Evolutionary conservation across 2,888 invertebrate genomes (phyloP).

Genomic region (Pheosia tremula): DNA sequence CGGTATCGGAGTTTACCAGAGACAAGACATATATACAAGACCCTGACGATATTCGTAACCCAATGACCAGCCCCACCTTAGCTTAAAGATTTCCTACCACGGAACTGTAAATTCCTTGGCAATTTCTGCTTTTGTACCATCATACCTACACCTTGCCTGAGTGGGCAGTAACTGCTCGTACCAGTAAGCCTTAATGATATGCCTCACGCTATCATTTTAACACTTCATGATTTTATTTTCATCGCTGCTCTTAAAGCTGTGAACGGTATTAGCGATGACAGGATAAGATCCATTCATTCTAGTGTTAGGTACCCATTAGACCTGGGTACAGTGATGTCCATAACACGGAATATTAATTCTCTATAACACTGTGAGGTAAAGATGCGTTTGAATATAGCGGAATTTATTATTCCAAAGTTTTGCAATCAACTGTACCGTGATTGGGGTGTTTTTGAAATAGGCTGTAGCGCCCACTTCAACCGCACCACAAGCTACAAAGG

Average conservation of each 20-base stretch:
- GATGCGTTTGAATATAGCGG: neutral
- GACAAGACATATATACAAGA: too few relatives aligned
- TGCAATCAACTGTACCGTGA: too few relatives aligned
- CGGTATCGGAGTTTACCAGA: too few relatives aligned
- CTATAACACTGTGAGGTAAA: neutral
- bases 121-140: neutral
- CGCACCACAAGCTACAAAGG: too few relatives aligned
- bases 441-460: too few relatives aligned
- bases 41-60: too few relatives aligned
- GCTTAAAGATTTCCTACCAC: too few relatives aligned
- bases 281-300: neutral
- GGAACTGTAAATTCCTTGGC: too few relatives aligned
- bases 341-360: slow-evolving; percentile 1
- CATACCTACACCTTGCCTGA: too few relatives aligned
- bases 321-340: neutral
- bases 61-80: too few relatives aligned
- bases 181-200: neutral
- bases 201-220: slow-evolving; percentile 4
- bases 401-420: too few relatives aligned
- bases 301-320: neutral
- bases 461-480: too few relatives aligned
- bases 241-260: neutral
- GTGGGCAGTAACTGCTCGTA: neutral
- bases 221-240: slow-evolving; percentile 17
- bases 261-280: neutral